phyloP scores from a whole-genome alignment of 2,888 invertebrate genomes.

The Eupithecia abbreviata region DNA sequence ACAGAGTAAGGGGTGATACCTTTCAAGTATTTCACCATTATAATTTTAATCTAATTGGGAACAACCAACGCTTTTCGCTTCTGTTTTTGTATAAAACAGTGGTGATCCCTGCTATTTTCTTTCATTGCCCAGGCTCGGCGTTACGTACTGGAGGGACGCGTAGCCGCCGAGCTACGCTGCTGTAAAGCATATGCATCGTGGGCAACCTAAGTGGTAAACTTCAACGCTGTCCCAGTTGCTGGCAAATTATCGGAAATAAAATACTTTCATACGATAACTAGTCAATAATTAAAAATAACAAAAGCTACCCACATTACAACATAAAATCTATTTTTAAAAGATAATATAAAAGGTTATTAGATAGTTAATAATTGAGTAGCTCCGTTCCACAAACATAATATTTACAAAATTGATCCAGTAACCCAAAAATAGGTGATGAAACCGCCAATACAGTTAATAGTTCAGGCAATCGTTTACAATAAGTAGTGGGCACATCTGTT shows the following conservation, averaged over 20 bases:
- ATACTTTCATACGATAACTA: neutral
- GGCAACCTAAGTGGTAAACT: neutral
- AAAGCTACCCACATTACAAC: neutral
- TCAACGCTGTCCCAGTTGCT: neutral
- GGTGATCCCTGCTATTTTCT: neutral
- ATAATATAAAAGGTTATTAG: neutral
- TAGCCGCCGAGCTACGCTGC: neutral
- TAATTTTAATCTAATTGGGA: neutral
- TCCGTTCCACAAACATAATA: constrained; percentile 10
- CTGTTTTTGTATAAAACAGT: too few relatives aligned
- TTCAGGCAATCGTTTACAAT: constrained; percentile 39
- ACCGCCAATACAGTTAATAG: constrained; percentile 37
- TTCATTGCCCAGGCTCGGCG: neutral
- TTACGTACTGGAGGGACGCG: neutral
- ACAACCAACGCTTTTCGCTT: neutral
- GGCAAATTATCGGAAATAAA: neutral
- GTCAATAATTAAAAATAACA: neutral
- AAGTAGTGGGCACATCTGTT: constrained; percentile 40
- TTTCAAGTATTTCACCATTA: neutral
- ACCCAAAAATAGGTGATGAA: constrained; percentile 41
- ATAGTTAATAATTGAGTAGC: neutral
- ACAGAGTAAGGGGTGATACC: neutral
- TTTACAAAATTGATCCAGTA: constrained; percentile 26
- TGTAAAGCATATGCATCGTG: neutral
- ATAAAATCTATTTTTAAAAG: neutral